Conservation (phyloP, 1,140 invertebrate species). For the Periplaneta americana region DNA sequence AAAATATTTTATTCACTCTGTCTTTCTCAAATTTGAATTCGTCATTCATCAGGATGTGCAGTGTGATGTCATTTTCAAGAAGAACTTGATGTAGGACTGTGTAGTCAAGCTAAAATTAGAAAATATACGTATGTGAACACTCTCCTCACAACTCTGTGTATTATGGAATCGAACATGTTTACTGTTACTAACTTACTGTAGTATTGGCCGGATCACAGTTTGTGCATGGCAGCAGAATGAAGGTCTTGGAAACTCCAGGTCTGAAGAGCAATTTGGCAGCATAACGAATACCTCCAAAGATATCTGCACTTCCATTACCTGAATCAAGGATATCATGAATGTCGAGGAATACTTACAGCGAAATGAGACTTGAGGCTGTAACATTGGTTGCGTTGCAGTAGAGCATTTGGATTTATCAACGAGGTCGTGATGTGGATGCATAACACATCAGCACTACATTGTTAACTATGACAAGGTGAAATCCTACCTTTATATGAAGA, state of each 20-base stretch:
- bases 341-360: too few relatives aligned
- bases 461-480: too few relatives aligned
- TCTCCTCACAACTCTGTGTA: not conserved
- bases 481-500: too few relatives aligned
- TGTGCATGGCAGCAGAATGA: conserved; percentile 76
- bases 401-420: too few relatives aligned
- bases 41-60: conserved; percentile 78
- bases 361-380: too few relatives aligned
- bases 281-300: conserved; percentile 67
- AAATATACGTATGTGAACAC: too few relatives aligned
- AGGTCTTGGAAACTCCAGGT: conserved; percentile 77
- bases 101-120: conserved; percentile 61
- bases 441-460: too few relatives aligned
- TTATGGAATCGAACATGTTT: not conserved
- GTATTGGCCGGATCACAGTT: conserved; percentile 60
- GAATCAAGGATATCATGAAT: too few relatives aligned
- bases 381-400: too few relatives aligned
- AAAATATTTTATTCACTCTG: conserved; percentile 63
- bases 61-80: conserved; percentile 68
- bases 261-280: conserved; percentile 72
- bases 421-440: too few relatives aligned
- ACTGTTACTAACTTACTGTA: conserved; percentile 44
- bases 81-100: conserved; percentile 69
- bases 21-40: conserved; percentile 68
- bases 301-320: conserved; percentile 58